Conservation (phyloP, 2,797 vertebrate species). For the Sebastes itinus region DNA sequence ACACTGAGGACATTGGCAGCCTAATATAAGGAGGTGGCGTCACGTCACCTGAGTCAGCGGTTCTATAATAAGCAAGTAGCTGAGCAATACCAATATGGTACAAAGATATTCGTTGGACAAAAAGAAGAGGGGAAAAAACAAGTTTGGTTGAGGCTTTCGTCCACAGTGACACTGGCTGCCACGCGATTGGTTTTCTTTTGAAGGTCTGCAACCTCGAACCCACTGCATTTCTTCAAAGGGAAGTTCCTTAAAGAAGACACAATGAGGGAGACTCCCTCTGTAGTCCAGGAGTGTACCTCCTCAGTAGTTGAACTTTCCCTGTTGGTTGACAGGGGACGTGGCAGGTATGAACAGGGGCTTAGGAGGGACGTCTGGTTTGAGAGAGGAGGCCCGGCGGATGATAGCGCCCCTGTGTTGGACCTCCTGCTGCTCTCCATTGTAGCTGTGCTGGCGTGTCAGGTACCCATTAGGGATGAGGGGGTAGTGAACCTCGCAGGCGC, state of each 20-base stretch:
- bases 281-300: slow-evolving; percentile 51
- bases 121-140: slow-evolving; percentile 65
- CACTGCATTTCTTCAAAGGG: slow-evolving; percentile 41
- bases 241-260: slow-evolving; percentile 54
- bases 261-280: slow-evolving; percentile 27
- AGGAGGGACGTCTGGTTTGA: slow-evolving; percentile 85
- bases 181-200: slow-evolving; percentile 33
- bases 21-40: slow-evolving; percentile 74
- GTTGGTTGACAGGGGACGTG: slow-evolving; percentile 82
- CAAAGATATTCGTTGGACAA: slow-evolving; percentile 84
- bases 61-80: slow-evolving; percentile 82
- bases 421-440: slow-evolving; percentile 82
- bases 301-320: slow-evolving; percentile 90
- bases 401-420: slow-evolving; percentile 82
- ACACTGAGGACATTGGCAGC: slow-evolving; percentile 81
- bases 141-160: slow-evolving; percentile 79
- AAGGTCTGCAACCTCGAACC: slow-evolving; percentile 51
- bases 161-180: slow-evolving; percentile 73
- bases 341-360: slow-evolving; percentile 85
- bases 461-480: slow-evolving; percentile 85
- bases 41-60: slow-evolving; percentile 73
- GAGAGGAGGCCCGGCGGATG: slow-evolving; percentile 84
- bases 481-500: slow-evolving; percentile 84
- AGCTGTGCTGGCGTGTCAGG: slow-evolving; percentile 86
- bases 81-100: slow-evolving; percentile 91